phyloP scores from a whole-genome alignment of 2,888 invertebrate species.

The Tuta absoluta region DNA sequence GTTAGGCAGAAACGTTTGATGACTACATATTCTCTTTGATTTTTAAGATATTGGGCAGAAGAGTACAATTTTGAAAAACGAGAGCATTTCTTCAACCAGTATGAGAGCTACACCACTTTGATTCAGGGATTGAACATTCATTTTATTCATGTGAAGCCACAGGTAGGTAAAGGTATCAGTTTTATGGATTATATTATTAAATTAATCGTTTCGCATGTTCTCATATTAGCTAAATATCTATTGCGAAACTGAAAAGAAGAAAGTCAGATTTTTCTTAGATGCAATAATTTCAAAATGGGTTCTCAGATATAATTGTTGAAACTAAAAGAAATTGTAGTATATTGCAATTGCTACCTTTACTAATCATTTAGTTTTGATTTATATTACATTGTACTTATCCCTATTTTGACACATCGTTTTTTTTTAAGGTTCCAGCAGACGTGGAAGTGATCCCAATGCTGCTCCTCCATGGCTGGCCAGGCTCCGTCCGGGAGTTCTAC shows the following conservation, averaged over 20 bases:
- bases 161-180: no score
- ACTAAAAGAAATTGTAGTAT: no score
- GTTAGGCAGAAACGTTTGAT: no score
- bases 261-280: no score
- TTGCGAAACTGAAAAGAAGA: no score
- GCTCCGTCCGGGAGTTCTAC: conserved; percentile 88
- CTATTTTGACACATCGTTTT: not conserved
- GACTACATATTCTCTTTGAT: no score
- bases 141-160: conserved; percentile 86
- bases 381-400: not conserved
- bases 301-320: no score
- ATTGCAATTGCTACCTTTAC: no score
- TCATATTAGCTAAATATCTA: no score
- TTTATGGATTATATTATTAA: no score
- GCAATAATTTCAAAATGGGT: no score
- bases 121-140: conserved; percentile 88
- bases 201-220: no score
- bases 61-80: conserved; percentile 84
- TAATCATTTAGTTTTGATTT: not conserved
- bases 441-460: conserved; percentile 83
- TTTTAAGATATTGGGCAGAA: conserved; percentile 85
- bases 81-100: conserved; percentile 85
- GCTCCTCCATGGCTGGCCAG: conserved; percentile 92
- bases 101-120: conserved; percentile 88
- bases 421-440: conserved; percentile 59